Percentiles rank a stretch among this genome's conserved stretches.
Evolutionary conservation across 2,113 vertebrate genomes (phyloP).

Genomic region (Lontra canadensis): DNA sequence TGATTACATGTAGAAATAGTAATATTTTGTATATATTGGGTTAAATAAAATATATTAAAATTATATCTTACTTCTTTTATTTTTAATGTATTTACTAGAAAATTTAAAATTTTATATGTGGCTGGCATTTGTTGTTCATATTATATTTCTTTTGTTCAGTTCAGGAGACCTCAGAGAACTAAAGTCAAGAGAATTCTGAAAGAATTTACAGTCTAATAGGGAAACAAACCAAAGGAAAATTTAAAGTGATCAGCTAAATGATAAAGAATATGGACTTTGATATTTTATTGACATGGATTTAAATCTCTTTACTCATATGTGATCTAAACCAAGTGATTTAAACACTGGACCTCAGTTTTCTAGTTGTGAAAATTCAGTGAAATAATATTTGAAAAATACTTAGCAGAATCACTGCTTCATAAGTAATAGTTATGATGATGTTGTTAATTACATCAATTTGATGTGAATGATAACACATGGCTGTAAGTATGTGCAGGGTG

Average conservation of each 20-base stretch:
- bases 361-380: neutral
- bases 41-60: constrained; percentile 30
- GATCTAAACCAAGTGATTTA: neutral
- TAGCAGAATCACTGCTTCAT: neutral
- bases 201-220: neutral
- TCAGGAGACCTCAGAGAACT: neutral
- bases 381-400: neutral
- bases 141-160: neutral
- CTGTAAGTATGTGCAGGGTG: neutral
- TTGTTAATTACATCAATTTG: neutral
- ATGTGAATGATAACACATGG: neutral
- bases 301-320: neutral
- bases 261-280: neutral
- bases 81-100: neutral
- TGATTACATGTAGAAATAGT: neutral
- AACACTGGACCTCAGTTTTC: neutral
- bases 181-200: neutral
- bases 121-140: neutral
- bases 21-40: neutral
- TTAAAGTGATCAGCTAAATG: neutral
- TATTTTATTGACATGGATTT: neutral
- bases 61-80: neutral
- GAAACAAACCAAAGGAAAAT: neutral
- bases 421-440: neutral
- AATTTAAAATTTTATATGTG: neutral